Evolutionary conservation across 2,888 invertebrate species (phyloP).

Genomic region (Pycnomerus fuliginosus): DNA sequence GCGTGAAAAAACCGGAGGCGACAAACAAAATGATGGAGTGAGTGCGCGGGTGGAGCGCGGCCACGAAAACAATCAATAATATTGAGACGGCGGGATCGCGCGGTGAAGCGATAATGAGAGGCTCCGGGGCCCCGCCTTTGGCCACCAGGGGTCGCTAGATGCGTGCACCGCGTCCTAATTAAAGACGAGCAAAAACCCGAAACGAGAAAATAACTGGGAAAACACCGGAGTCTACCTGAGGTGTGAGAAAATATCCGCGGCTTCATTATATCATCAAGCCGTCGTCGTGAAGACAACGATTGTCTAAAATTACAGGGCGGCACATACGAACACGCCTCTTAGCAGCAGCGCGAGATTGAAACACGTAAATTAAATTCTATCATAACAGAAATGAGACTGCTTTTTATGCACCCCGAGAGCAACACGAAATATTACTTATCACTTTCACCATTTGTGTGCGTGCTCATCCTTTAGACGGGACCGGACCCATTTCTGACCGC

Average conservation of each 20-base stretch:
- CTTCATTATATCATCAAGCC: slow-evolving; percentile 56
- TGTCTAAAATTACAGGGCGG: slow-evolving; percentile 55
- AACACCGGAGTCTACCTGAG: slow-evolving; percentile 49
- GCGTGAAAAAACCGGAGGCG: slow-evolving; percentile 14
- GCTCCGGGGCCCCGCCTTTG: slow-evolving; percentile 49
- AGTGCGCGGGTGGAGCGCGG: slow-evolving; percentile 44
- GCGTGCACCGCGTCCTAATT: slow-evolving; percentile 27
- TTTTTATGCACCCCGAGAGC: slow-evolving; percentile 29
- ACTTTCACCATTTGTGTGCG: slow-evolving; percentile 44
- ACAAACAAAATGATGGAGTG: slow-evolving; percentile 5
- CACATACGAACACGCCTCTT: slow-evolving; percentile 40
- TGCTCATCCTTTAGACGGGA: too few relatives aligned
- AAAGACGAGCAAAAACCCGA: slow-evolving; percentile 21
- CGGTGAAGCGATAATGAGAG: slow-evolving; percentile 62
- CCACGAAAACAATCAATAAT: slow-evolving; percentile 57
- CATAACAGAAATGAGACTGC: slow-evolving; percentile 39
- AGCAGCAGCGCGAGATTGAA: slow-evolving; percentile 42
- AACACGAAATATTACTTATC: slow-evolving; percentile 46
- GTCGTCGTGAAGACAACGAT: slow-evolving; percentile 54
- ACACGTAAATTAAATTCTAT: slow-evolving; percentile 53
- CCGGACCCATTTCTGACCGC: too few relatives aligned
- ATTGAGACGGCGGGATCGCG: slow-evolving; percentile 55
- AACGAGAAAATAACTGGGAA: slow-evolving; percentile 52
- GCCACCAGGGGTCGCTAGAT: slow-evolving; percentile 32
- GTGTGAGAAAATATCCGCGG: slow-evolving; percentile 54